A percentile compares a stretch with the other conserved stretches of the same genome.
These are phyloP conservation scores for Scaptomyza reducta DNA, from an alignment of 2,888 invertebrate genomes.

Conservation along the genomic window DNA sequence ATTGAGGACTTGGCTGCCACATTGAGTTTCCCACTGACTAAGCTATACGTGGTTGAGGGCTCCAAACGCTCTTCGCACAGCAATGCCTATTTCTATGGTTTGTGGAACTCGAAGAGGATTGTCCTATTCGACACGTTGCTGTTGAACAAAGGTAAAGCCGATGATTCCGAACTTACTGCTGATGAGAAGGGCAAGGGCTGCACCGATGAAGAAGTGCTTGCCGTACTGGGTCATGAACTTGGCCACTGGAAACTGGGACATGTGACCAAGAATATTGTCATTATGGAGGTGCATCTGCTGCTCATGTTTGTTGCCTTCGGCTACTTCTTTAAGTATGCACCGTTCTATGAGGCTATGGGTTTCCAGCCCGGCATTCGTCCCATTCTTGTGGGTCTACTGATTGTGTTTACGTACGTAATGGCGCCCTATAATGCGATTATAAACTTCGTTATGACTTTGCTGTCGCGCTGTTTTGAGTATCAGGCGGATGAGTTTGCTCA, in stretches of 20 bases:
- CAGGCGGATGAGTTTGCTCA: slow-evolving; percentile 97
- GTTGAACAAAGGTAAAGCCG: slow-evolving; percentile 88
- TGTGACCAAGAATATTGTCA: slow-evolving; percentile 91
- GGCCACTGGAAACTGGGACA: slow-evolving; percentile 99
- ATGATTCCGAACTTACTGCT: slow-evolving; percentile 78
- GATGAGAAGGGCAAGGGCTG: slow-evolving; percentile 88
- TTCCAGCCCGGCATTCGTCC: slow-evolving; percentile 91
- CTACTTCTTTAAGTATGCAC: slow-evolving; percentile 87
- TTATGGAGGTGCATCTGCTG: slow-evolving; percentile 91
- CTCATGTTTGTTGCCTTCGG: slow-evolving; percentile 88
- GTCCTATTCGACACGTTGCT: slow-evolving; percentile 98
- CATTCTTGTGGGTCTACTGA: slow-evolving; percentile 94
- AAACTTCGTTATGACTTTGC: slow-evolving; percentile 91
- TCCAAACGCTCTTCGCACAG: slow-evolving; percentile 98
- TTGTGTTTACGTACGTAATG: slow-evolving; percentile 95
- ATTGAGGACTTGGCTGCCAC: slow-evolving; percentile 95
- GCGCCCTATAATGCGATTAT: slow-evolving; percentile 96
- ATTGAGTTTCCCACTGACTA: slow-evolving; percentile 95
- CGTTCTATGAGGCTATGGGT: slow-evolving; percentile 95
- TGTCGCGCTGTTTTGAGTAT: slow-evolving; percentile 96
- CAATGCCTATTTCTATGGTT: slow-evolving; percentile 99
- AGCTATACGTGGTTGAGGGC: slow-evolving; percentile 98
- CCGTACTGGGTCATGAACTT: slow-evolving; percentile 97
- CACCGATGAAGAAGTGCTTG: slow-evolving; percentile 95
- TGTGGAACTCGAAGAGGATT: slow-evolving; percentile 98